These are phyloP conservation scores for Nasonia longicornis DNA, from an alignment of 1,140 invertebrate genomes.

Conservation along the genomic window DNA sequence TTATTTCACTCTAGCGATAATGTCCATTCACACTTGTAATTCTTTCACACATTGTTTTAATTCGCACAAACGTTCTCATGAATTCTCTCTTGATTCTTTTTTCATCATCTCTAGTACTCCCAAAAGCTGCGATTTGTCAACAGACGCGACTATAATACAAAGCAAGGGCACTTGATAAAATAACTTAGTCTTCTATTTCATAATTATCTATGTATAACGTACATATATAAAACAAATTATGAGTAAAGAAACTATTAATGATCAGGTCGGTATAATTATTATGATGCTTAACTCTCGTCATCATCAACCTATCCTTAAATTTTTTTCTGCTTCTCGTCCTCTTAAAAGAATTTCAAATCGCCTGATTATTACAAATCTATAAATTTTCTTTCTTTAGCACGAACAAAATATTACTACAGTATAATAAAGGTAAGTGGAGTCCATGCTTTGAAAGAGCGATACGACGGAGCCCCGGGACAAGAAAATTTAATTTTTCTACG, in stretches of 20 bases:
- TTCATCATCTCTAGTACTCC: slow-evolving; percentile 50
- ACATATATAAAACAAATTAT: slow-evolving; percentile 68
- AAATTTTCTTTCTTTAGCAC: slow-evolving; percentile 43
- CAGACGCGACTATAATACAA: slow-evolving; percentile 68
- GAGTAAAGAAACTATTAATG: slow-evolving; percentile 66
- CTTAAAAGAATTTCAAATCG: slow-evolving; percentile 39
- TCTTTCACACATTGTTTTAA: slow-evolving; percentile 32
- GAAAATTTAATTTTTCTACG: slow-evolving; percentile 35
- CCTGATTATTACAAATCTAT: slow-evolving; percentile 51
- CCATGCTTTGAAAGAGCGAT: slow-evolving; percentile 46
- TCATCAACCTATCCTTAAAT: slow-evolving; percentile 41
- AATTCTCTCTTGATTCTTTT: slow-evolving; percentile 42
- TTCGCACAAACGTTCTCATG: slow-evolving; percentile 46
- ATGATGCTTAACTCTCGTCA: slow-evolving; percentile 57
- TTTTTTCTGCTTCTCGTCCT: slow-evolving; percentile 28
- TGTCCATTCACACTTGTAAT: slow-evolving; percentile 34
- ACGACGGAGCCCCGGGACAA: slow-evolving; percentile 45
- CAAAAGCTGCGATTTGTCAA: slow-evolving; percentile 65
- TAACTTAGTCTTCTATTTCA: slow-evolving; percentile 69
- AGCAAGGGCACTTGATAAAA: slow-evolving; percentile 71
- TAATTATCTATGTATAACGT: slow-evolving; percentile 69
- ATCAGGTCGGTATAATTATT: slow-evolving; percentile 62
- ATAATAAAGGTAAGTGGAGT: slow-evolving; percentile 48
- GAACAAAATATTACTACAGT: slow-evolving; percentile 48
- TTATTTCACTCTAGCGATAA: slow-evolving; percentile 51